Percentiles rank a stretch among this genome's conserved stretches.
These are phyloP conservation scores for Brachionus koreanus DNA, from an alignment of 1,140 invertebrate genomes.

Conservation along the genomic window DNA sequence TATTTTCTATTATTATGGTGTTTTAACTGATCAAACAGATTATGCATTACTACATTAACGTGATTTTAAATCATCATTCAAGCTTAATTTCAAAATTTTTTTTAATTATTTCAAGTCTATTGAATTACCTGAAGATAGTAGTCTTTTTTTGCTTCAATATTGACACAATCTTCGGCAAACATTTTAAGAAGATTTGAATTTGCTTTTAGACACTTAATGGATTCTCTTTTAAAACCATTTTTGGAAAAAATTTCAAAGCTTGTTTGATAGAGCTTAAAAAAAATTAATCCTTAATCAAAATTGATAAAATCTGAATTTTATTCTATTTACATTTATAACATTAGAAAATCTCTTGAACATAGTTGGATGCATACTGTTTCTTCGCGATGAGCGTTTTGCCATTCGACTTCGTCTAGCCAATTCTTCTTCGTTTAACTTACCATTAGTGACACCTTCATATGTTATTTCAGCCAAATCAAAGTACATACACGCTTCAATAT, in stretches of 20 bases:
- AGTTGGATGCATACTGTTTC: constrained; percentile 22
- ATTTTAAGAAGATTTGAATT: neutral
- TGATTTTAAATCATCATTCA: no score
- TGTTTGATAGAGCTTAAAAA: constrained; percentile 12
- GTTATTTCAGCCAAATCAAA: neutral
- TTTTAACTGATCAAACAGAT: no score
- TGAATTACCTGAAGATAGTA: constrained; percentile 25
- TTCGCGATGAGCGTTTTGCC: neutral
- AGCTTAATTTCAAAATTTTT: neutral
- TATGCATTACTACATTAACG: no score
- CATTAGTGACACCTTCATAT: constrained; percentile 8
- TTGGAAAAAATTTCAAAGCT: constrained; percentile 26
- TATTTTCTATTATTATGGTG: no score
- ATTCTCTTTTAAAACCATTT: constrained; percentile 12
- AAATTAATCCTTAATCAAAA: neutral
- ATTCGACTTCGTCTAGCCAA: neutral
- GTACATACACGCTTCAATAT: neutral
- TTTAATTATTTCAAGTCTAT: no score
- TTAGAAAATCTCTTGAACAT: constrained; percentile 18
- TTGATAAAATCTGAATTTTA: neutral
- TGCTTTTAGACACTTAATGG: neutral
- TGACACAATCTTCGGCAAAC: constrained; percentile 18
- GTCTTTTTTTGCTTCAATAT: constrained; percentile 13
- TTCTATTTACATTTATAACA: constrained; percentile 6
- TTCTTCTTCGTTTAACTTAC: constrained; percentile 33